Evolutionary conservation across 2,113 vertebrate genomes (phyloP).

Genomic region (Sigmodon hispidus): DNA sequence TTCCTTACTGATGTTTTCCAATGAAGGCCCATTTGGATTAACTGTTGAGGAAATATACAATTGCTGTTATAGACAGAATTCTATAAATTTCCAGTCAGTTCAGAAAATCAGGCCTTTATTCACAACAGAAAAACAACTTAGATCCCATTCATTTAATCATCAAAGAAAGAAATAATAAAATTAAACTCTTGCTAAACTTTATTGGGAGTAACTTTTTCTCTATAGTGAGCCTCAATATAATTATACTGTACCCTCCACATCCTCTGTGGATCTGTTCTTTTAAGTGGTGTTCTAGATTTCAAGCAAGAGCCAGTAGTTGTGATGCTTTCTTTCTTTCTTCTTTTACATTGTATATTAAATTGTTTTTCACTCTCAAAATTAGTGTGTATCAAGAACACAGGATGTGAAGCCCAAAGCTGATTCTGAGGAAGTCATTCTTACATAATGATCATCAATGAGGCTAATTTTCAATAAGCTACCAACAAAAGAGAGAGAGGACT

Average conservation of each 20-base stretch:
- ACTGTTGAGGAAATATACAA: background rate
- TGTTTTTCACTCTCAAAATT: background rate
- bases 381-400: background rate
- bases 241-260: background rate
- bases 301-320: background rate
- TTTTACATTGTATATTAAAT: background rate
- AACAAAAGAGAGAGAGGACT: background rate
- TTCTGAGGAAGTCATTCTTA: background rate
- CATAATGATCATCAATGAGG: no score
- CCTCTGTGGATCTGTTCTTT: background rate
- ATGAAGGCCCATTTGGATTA: background rate
- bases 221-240: background rate
- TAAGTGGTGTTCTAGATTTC: background rate
- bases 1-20: background rate
- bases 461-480: background rate
- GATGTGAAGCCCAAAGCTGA: background rate
- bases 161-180: background rate
- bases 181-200: background rate
- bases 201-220: background rate
- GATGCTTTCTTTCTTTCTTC: background rate
- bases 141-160: background rate
- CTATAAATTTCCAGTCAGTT: background rate
- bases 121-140: background rate
- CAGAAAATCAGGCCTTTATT: background rate
- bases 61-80: background rate